Base-by-base conservation (phyloP, 2,113 vertebrate genomes). In the Rhinoptilus africanus region DNA sequence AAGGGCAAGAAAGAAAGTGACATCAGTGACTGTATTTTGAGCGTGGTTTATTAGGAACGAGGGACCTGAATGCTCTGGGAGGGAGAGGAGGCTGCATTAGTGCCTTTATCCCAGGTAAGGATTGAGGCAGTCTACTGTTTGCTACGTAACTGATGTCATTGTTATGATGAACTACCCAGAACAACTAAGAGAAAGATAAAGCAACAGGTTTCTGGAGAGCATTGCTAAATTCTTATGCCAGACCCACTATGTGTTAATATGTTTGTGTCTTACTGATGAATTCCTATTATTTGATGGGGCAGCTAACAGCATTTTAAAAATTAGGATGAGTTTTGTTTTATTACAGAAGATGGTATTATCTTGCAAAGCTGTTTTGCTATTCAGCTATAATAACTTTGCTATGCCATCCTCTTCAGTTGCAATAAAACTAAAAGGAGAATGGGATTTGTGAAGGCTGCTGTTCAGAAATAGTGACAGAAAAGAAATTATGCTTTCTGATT, bases 401-500 rank as follows among this genome's bases (percentile, higher is more conserved):
- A 48, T 92, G 56, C 56, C 23, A 56, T 85, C 69, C 57, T 85
- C 63, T 95, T 93, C 56, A 89, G 18, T 67, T 91, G 86, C 57
- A 88, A 20, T 94, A 82, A 91, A 92, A 89, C 54, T 79, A 50
- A 80, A 86, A 81, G 60, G 27, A 76, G 50, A 91, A 37, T 30
- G 74, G 63, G 30, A n/a, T 84, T 88, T 86, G 34, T 85, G 39
- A 85, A 82, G 35, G 54, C 82, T 95, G 32, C 47, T 7, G 1
- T 91, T 94, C 67, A 89, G 82, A 83, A 91, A 71, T 91, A 67
- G 22, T 83, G 73, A 48, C 45, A 83, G 89, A 87, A 85, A 90
- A 82, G 30, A 93, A 92, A 92, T 93, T 59, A 93, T 37, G 18
- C 37, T 92, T 87, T 94, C 91, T 96, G 85, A 89, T 92, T 94